Evolutionary conservation across 2,888 invertebrate genomes (phyloP), one percentile per base, ranked within the genome.

Genomic region (Stenichneumon culpator): DNA sequence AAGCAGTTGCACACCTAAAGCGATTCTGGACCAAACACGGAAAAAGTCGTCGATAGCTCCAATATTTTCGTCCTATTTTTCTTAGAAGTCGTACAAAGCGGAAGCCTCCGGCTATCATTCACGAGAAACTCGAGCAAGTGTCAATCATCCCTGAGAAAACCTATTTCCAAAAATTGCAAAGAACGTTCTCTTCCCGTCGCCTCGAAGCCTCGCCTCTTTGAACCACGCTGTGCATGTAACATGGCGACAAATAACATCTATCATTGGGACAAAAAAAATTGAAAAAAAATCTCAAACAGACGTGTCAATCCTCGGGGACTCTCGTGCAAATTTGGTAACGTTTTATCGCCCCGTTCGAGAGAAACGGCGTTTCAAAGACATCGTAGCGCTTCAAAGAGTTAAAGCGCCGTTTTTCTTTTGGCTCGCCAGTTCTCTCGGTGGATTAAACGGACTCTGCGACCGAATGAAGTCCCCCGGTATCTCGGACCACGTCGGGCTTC

Each of bases 401-500:
- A 3, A 57, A 57, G 11, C 25, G 11, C 57, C 3, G 5, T 57
- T 25, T 22, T 11, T 25, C 22, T 57, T 57, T 25, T 5, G 22
- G 14, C 65, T 57, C 9, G 16, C 32, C 14, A 14, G 16, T 11
- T 19, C 14, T 60, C 28, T 28, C 28, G 28, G 4, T 16, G 28
- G 28, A 63, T 63, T 63, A 16, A 63, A 32, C 32, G 28, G 32
- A 32, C 16, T 5, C 7, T 2, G 63, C 32, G 16, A n/a, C 63
- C 6, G n/a, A 63, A 63, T n/a, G 5, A 1, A 32, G 16, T 16
- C 2, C 28, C 6, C 14, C 14, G 5, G 63, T 32, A 32, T 16
- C 1, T 16, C 25, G 5, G 52, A 11, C 16, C 25, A 22, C 50
- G 25, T 52, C 68, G 57, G 63, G 83, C 83, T 79, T 83, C 79